These are phyloP conservation scores for Mustela nigripes DNA, from an alignment of 2,113 vertebrate genomes.

Conservation along the genomic window DNA sequence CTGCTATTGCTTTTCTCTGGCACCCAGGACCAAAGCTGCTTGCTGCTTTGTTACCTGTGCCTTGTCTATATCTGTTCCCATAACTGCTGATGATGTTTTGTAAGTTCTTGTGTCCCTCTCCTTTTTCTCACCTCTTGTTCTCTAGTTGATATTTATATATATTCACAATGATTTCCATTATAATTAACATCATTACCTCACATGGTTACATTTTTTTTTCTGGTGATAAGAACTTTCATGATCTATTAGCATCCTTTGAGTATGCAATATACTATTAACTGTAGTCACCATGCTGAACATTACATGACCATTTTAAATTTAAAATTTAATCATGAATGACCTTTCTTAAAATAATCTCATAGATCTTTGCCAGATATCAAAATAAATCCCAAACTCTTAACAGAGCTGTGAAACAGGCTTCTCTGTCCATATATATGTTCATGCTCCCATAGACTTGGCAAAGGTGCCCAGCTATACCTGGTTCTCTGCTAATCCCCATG, in stretches of 20 bases:
- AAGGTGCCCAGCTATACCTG: not conserved
- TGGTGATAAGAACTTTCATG: not conserved
- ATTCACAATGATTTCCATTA: not conserved
- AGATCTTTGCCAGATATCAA: not conserved
- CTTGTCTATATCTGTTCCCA: not conserved
- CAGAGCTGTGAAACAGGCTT: not conserved
- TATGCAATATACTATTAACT: not conserved
- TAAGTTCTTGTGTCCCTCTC: not conserved
- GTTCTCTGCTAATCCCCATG: not conserved
- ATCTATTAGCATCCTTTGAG: not conserved
- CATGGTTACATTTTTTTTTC: not conserved
- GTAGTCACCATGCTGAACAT: not conserved
- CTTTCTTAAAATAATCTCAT: not conserved
- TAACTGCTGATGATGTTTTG: not conserved
- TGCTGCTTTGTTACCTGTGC: not conserved
- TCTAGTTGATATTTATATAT: not conserved
- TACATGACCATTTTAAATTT: not conserved
- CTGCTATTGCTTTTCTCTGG: not conserved
- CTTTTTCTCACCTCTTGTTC: not conserved
- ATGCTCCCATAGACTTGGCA: not conserved
- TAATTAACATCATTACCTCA: not conserved
- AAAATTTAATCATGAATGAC: not conserved
- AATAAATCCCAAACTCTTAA: not conserved
- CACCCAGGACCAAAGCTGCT: not conserved
- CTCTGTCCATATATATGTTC: not conserved